Base-by-base conservation (phyloP, 2,888 invertebrate genomes). In the Rosalia funebris region DNA sequence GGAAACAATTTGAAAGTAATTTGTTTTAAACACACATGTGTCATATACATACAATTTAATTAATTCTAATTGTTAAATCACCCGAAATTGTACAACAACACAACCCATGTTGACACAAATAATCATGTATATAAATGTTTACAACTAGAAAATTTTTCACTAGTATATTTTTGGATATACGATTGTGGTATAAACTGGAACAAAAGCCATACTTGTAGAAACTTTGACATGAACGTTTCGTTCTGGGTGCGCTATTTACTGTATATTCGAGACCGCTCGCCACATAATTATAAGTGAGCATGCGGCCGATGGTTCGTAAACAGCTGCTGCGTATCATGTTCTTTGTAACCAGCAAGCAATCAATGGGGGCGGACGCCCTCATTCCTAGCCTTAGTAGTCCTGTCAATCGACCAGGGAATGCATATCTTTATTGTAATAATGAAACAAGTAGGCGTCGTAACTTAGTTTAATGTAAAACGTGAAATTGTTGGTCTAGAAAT, bases 371-470 rank as follows among this genome's bases (percentile, higher is more conserved):
- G 57, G 54, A 45, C 53, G 63, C 66, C 73, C 69, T 71, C 68
- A 61, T 67, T 74, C 73, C 75, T 79, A 79, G 80, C 80, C 80
- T 81, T 80, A 80, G 80, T 79, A 78, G 78, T 77, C 77, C 77
- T 78, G 77, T 78, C 75, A 75, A 77, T 76, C 74, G 77, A 79
- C 77, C 77, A 78, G 80, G 76, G 77, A 81, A 80, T 79, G 81
- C 80, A 81, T 81, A 81, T 81, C 80, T 79, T 79, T 79, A 80
- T 75, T 77, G 76, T 79, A 77, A 76, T 77, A 75, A 71, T 74
- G 72, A 73, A 76, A 73, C 70, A 71, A 72, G 75, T 79, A 80
- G 79, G 72, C 75, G 72, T 78, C 69, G 74, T 76, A 75, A 70
- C 77, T 78, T 80, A 79, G 78, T 79, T 79, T 76, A 76, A 78